Base-by-base conservation (phyloP, 2,888 invertebrate species). In the Polymixis lichenea region DNA sequence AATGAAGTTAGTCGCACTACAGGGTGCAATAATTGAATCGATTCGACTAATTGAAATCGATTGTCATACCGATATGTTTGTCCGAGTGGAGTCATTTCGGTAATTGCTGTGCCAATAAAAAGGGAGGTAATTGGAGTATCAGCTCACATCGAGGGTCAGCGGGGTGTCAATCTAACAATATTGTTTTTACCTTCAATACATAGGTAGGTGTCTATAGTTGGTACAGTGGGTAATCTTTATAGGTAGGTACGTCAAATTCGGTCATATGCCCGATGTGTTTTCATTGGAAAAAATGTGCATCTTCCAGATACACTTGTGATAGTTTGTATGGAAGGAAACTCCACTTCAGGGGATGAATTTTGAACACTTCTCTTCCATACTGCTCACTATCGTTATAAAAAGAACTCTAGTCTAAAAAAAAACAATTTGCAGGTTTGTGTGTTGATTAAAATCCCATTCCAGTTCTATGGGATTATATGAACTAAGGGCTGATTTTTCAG, bases 1-100 rank as follows among this genome's bases (percentile, higher is more conserved):
- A 86, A 86, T 71, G 56, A 73, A 83, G 67, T 53, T 67, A 70
- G 28, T 38, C 55, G 43, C 58, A 13, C 86, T 64, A 55, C 64
- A 38, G 69, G 83, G 68, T 83, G 64, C 78, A 80, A 70, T 75
- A 83, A 86, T 83, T 72, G 75, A 74, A 84, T 86, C 61, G 74
- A 81, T 77, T 81, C 68, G 28, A 65, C 70, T 86, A 86, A 88
- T 86, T 78, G 77, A 75, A 81, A 77, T 77, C 77, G 83, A 86
- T 85, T 81, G 74, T 58, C 51, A 74, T 58, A 70, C 38, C 75
- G 68, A 77, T 86, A 75, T 75, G 60, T 69, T 66, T 85, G 72
- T 60, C 19, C 13, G 58, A 56, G 76, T 55, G 28, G 43, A 71
- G 74, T 82, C 55, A 58, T 82, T 78, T 49, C n/a, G 43, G 70